A percentile compares a stretch with the other conserved stretches of the same genome.
phyloP scores from a whole-genome alignment of 1,140 invertebrate genomes.

The Drosophila repleta region DNA sequence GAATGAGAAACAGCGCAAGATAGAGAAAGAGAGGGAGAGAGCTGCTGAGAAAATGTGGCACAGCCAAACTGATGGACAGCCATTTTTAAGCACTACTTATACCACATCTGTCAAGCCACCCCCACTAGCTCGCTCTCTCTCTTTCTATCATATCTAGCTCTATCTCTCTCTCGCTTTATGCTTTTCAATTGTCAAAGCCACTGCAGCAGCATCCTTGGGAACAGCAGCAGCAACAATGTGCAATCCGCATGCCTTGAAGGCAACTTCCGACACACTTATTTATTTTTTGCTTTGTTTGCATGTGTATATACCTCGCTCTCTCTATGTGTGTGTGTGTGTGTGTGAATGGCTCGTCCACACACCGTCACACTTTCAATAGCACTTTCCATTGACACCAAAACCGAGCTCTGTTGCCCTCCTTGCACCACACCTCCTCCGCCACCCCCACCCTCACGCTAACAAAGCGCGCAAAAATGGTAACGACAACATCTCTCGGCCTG shows the following conservation, averaged over 20 bases:
- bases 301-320: constrained; percentile 13
- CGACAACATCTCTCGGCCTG: constrained; percentile 31
- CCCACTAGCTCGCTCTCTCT: constrained; percentile 13
- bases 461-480: constrained; percentile 56
- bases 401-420: constrained; percentile 7
- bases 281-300: constrained; percentile 47
- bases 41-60: constrained; percentile 11
- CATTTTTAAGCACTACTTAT: constrained; percentile 33
- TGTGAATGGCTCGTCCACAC: constrained; percentile 54
- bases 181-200: constrained; percentile 68
- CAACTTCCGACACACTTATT: constrained; percentile 71
- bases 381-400: constrained; percentile 71
- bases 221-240: constrained; percentile 56
- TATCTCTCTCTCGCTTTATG: constrained; percentile 21
- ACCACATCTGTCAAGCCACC: constrained; percentile 25
- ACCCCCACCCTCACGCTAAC: neutral
- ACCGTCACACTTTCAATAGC: constrained; percentile 61
- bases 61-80: constrained; percentile 30
- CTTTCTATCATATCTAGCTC: constrained; percentile 4
- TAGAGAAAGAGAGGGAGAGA: constrained; percentile 9
- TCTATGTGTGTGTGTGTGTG: constrained; percentile 23
- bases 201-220: constrained; percentile 31
- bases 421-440: neutral
- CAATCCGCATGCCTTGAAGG: constrained; percentile 68
- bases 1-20: constrained; percentile 8